Base-by-base conservation (phyloP, 2,888 invertebrate species). In the Miltochrista miniata region DNA sequence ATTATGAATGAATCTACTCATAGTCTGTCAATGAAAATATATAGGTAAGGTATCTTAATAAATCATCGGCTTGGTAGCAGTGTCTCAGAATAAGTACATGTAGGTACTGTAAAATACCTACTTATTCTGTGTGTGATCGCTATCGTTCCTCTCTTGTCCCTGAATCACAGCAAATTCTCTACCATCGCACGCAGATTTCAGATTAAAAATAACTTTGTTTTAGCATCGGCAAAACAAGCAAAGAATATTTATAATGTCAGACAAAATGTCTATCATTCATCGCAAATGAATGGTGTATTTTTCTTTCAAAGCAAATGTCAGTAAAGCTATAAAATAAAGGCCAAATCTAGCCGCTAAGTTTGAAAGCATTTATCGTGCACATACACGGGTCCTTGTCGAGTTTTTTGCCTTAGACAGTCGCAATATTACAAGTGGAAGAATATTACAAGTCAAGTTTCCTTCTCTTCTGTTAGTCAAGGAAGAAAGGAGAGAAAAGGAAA, bases 221-320 rank as follows among this genome's bases (percentile, higher is more conserved):
- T 30, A 44, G n/a, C 39, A 44, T 30, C 41, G 37, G 45, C 51
- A 62, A 61, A 54, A 48, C 61, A 61, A 71, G 58, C 56, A 53
- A 55, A 58, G 35, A 29, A 14, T 55, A 52, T 15, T 5, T 10
- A 54, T 47, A 48, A 64, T 53, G 42, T 33, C 49, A 15, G 36
- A 72, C 62, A 69, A 68, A 64, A 59, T 55, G 36, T 35, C 57
- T 63, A 61, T 72, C 58, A 68, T 53, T 71, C 56, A 67, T 61
- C 52, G 58, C 48, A 64, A 70, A 65, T 59, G 55, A 61, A 62
- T 56, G 46, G 40, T 43, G 14, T 46, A 7, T 51, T 61, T 65
- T 68, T 53, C 51, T 66, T 53, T 51, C 45, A 48, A 61, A 70
- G 55, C 60, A 70, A 68, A 72, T 68, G 71, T 64, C 68, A 69